These are phyloP conservation scores for Perca fluviatilis DNA, from an alignment of 2,113 vertebrate species.

Conservation along the genomic window DNA sequence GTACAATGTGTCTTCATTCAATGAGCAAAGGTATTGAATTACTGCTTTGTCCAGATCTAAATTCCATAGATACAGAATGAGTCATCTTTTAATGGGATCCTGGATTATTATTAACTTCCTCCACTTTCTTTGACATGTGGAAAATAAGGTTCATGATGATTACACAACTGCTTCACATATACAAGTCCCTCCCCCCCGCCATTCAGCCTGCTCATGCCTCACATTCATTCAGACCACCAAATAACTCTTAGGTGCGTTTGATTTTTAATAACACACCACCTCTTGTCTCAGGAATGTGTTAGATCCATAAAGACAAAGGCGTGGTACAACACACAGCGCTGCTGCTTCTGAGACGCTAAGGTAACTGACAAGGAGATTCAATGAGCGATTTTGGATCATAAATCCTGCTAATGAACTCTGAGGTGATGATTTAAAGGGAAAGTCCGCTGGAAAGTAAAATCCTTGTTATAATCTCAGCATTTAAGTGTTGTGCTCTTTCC, in stretches of 20 bases:
- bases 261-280: slow-evolving; percentile 76
- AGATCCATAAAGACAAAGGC: slow-evolving; percentile 66
- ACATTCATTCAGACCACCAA: slow-evolving; percentile 60
- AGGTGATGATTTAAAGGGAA: slow-evolving; percentile 63
- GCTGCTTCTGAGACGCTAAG: slow-evolving; percentile 24
- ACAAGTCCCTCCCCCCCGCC: slow-evolving; percentile 1
- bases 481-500: slow-evolving; percentile 40
- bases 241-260: slow-evolving; percentile 58
- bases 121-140: slow-evolving; percentile 40
- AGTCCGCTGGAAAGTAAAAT: slow-evolving; percentile 45
- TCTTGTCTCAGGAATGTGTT: slow-evolving; percentile 72
- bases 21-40: background rate
- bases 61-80: background rate
- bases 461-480: slow-evolving; percentile 54
- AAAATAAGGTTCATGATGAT: slow-evolving; percentile 40
- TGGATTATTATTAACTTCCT: slow-evolving; percentile 5
- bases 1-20: background rate
- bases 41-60: background rate
- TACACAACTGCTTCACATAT: slow-evolving; percentile 14
- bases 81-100: slow-evolving; percentile 16
- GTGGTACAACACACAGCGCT: slow-evolving; percentile 33
- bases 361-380: slow-evolving; percentile 16
- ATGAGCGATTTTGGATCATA: slow-evolving; percentile 32
- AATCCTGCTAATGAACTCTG: slow-evolving; percentile 51
- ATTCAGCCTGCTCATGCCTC: slow-evolving; percentile 41